A percentile compares a stretch with the other conserved stretches of the same genome.
These are phyloP conservation scores for Parapsyche elsis DNA, from an alignment of 1,140 invertebrate species.

Conservation along the genomic window DNA sequence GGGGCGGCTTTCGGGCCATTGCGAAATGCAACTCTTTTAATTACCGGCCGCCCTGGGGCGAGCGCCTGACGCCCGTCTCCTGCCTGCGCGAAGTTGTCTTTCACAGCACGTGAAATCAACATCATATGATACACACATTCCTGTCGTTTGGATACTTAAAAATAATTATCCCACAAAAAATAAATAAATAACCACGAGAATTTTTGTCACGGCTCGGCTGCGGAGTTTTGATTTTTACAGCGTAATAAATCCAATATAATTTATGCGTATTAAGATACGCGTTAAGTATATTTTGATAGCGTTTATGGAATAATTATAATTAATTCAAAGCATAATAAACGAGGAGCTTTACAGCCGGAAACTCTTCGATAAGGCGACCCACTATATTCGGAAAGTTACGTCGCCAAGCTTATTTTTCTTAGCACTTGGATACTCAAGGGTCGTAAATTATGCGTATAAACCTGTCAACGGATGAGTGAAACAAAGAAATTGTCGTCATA, in stretches of 20 bases:
- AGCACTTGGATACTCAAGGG: neutral
- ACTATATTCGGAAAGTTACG: neutral
- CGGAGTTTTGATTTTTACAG: neutral
- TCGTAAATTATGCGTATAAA: slow-evolving; percentile 15
- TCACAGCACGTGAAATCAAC: neutral
- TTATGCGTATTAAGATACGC: neutral
- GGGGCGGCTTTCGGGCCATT: slow-evolving; percentile 17
- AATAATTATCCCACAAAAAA: too few relatives aligned
- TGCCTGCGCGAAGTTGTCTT: neutral
- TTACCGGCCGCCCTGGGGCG: slow-evolving; percentile 30
- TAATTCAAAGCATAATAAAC: slow-evolving; percentile 20
- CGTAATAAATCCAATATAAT: slow-evolving; percentile 11
- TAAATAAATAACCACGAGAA: neutral
- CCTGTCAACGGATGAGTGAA: neutral
- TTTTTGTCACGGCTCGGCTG: neutral
- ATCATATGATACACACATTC: too few relatives aligned
- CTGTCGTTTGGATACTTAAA: too few relatives aligned
- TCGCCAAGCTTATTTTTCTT: neutral
- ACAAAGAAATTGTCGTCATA: slow-evolving; percentile 19
- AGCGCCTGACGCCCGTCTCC: neutral
- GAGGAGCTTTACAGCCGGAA: slow-evolving; percentile 8
- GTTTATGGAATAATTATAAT: slow-evolving; percentile 23
- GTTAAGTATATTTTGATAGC: slow-evolving; percentile 16
- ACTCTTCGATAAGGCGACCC: slow-evolving; percentile 8
- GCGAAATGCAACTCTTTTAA: slow-evolving; percentile 46